Evolutionary conservation across 2,888 invertebrate species (phyloP).

Genomic region (Stratiomys singularior): DNA sequence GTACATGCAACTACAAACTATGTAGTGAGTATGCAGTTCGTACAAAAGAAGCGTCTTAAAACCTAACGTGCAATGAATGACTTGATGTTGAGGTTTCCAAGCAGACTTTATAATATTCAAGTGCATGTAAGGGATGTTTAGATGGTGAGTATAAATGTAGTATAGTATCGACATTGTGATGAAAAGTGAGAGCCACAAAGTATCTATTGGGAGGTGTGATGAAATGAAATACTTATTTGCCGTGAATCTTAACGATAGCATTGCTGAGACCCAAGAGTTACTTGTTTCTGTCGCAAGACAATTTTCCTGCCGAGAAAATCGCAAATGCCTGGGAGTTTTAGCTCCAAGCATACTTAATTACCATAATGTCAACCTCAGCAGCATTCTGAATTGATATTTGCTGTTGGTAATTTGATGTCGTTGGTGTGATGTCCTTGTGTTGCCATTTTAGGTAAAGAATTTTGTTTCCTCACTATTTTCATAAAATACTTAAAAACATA

Average conservation of each 20-base stretch:
- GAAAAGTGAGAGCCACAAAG: constrained; percentile 38
- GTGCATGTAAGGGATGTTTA: too few relatives aligned
- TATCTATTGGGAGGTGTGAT: not conserved
- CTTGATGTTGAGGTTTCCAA: not conserved
- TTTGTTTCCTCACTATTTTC: too few relatives aligned
- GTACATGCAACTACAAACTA: constrained; percentile 19
- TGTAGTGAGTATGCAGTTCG: constrained; percentile 24
- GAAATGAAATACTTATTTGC: constrained; percentile 1
- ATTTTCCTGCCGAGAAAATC: constrained; percentile 21
- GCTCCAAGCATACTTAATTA: not conserved
- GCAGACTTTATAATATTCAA: not conserved
- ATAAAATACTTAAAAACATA: too few relatives aligned
- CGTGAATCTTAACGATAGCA: constrained; percentile 3
- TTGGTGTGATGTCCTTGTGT: not conserved
- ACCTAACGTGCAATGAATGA: not conserved
- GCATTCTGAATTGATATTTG: not conserved
- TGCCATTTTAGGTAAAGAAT: too few relatives aligned
- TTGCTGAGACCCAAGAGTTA: not conserved
- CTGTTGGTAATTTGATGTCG: not conserved
- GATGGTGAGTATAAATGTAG: not conserved
- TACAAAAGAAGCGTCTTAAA: too few relatives aligned
- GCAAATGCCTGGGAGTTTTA: not conserved
- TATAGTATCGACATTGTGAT: not conserved
- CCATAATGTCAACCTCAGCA: constrained; percentile 32
- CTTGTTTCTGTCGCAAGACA: constrained; percentile 10